Conservation (phyloP, 2,888 invertebrate species). For the Nomada hirtipes region DNA sequence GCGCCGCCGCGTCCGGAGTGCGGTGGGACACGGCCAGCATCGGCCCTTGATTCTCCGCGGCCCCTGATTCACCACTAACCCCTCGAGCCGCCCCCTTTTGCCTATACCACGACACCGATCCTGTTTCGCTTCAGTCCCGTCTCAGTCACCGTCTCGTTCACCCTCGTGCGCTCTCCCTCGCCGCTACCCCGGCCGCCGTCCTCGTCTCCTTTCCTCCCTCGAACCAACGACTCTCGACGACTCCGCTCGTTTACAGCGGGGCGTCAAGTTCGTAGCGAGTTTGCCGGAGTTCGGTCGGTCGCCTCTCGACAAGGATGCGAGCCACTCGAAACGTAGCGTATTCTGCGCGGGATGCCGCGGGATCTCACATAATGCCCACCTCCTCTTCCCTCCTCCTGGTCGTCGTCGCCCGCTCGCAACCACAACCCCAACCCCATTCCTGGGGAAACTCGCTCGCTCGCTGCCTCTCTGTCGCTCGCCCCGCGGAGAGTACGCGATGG, state of each 20-base stretch:
- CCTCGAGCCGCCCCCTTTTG: conserved; percentile 43
- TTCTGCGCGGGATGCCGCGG: conserved; percentile 56
- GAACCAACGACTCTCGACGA: conserved; percentile 46
- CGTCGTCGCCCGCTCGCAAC: conserved; percentile 12
- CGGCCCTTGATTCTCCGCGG: conserved; percentile 68
- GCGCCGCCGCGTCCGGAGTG: conserved; percentile 36
- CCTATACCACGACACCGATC: conserved; percentile 4
- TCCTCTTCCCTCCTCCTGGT: conserved; percentile 34
- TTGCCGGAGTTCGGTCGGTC: conserved; percentile 74
- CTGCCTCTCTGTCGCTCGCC: neutral
- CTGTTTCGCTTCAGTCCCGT: conserved; percentile 25
- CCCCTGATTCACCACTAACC: conserved; percentile 62
- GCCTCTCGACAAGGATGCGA: conserved; percentile 78
- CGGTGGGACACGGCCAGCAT: conserved; percentile 59
- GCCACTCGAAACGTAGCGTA: conserved; percentile 77
- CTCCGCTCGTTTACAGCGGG: conserved; percentile 69
- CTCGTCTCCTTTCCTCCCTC: conserved; percentile 8
- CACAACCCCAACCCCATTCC: neutral
- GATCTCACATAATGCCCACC: conserved; percentile 60
- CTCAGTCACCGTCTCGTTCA: conserved; percentile 17
- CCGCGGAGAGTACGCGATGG: conserved; percentile 41
- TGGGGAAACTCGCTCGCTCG: neutral
- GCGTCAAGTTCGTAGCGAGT: conserved; percentile 71
- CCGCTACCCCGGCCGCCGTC: neutral
- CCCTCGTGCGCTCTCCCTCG: conserved; percentile 12